These are phyloP conservation scores for Ellobius talpinus DNA, from an alignment of 2,113 vertebrate genomes.

Conservation along the genomic window DNA sequence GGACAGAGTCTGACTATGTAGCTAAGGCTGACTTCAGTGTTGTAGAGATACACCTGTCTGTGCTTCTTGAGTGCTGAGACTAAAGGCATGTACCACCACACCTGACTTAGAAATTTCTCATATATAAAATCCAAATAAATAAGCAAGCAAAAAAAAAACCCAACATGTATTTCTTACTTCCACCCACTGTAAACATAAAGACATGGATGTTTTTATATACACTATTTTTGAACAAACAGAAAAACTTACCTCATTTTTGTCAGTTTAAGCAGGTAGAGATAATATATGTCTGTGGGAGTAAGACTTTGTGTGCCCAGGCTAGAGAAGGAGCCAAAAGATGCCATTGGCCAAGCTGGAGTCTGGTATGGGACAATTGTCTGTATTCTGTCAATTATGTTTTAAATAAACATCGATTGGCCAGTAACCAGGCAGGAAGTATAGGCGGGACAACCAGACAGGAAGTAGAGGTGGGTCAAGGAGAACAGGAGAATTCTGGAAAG, in stretches of 20 bases:
- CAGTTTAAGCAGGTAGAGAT: neutral
- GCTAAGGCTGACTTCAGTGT: neutral
- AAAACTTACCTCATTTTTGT: slow-evolving; percentile 25
- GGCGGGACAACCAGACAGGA: too few species aligned
- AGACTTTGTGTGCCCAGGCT: neutral
- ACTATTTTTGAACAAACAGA: neutral
- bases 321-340: neutral
- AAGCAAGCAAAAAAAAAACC: too few species aligned
- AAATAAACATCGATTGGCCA: too few species aligned
- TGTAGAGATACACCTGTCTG: neutral
- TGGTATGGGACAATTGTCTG: too few species aligned
- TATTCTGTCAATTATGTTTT: too few species aligned
- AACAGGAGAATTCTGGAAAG: too few species aligned
- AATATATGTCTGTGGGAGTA: neutral
- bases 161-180: neutral
- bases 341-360: neutral
- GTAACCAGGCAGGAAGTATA: too few species aligned
- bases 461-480: too few species aligned
- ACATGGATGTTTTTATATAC: neutral
- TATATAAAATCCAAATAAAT: neutral
- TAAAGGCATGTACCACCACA: neutral
- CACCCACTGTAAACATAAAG: neutral
- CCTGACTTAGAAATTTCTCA: neutral
- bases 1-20: neutral
- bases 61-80: neutral